Evolutionary conservation across 2,888 invertebrate species (phyloP).

Genomic region (Sphecodes monilicornis): DNA sequence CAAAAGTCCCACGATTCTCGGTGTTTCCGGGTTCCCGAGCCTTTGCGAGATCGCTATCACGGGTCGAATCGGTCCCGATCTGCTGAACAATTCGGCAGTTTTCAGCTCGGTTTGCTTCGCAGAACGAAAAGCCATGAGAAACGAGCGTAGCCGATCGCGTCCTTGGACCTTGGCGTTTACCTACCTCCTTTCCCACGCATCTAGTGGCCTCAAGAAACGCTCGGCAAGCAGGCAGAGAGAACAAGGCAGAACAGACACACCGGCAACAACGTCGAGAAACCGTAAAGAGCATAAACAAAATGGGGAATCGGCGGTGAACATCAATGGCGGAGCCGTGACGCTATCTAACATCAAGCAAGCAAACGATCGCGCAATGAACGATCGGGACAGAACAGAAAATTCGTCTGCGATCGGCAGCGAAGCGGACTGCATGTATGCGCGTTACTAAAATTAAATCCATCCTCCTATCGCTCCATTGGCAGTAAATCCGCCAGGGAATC

Average conservation of each 20-base stretch:
- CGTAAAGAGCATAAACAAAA: neutral
- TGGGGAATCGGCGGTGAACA: conserved; percentile 10
- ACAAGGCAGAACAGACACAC: conserved; percentile 9
- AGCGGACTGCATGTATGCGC: neutral
- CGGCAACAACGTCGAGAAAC: neutral
- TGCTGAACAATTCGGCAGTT: neutral
- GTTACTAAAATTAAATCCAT: neutral
- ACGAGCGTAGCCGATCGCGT: conserved; percentile 12
- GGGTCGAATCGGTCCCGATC: neutral
- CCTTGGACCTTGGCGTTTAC: conserved; percentile 14
- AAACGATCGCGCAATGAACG: neutral
- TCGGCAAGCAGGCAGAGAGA: neutral
- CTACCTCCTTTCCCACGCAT: conserved; percentile 3
- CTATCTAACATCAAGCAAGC: conserved; percentile 33
- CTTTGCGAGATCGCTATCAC: neutral
- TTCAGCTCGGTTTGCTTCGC: neutral
- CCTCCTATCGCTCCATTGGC: conserved; percentile 1
- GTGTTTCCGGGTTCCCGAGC: neutral
- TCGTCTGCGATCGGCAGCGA: neutral
- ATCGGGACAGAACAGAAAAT: neutral
- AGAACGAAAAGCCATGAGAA: neutral
- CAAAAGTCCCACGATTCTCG: neutral
- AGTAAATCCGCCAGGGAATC: conserved; percentile 3
- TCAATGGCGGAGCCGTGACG: neutral
- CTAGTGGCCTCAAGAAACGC: neutral